A percentile compares a stretch with the other conserved stretches of the same genome.
Evolutionary conservation across 2,888 invertebrate genomes (phyloP).

Genomic region (Dorcus parallelipipedus): DNA sequence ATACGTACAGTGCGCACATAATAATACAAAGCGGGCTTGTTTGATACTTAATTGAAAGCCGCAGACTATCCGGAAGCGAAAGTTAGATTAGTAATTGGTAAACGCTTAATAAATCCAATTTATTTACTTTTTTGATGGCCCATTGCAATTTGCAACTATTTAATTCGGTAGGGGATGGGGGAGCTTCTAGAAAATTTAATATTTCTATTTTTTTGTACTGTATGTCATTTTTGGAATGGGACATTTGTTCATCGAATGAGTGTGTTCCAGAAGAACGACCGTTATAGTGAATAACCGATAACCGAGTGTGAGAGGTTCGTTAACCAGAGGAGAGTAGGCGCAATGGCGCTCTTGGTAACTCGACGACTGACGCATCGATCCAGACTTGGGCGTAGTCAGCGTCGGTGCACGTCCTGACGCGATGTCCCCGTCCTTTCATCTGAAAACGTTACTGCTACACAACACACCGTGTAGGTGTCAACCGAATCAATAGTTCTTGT

Average conservation of each 20-base stretch:
- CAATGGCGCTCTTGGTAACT: not conserved
- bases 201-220: too few species aligned
- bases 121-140: too few species aligned
- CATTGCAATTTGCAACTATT: too few species aligned
- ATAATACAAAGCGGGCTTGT: too few species aligned
- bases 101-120: too few species aligned
- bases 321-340: slow-evolving; percentile 1
- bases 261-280: not conserved
- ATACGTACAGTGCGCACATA: not conserved
- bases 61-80: too few species aligned
- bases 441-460: not conserved
- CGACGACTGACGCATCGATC: slow-evolving; percentile 8
- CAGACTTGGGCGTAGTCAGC: slow-evolving; percentile 10
- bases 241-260: not conserved
- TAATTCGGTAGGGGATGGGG: too few species aligned
- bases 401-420: not conserved
- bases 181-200: too few species aligned
- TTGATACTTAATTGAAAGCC: too few species aligned
- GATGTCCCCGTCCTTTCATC: not conserved
- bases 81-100: too few species aligned
- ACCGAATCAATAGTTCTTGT: not conserved
- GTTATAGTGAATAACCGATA: slow-evolving; percentile 7
- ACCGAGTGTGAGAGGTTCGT: slow-evolving; percentile 2
- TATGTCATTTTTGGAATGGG: too few species aligned
- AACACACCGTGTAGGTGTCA: not conserved